Evolutionary conservation across 2,888 invertebrate species (phyloP).

Genomic region (Eupithecia insigniata): DNA sequence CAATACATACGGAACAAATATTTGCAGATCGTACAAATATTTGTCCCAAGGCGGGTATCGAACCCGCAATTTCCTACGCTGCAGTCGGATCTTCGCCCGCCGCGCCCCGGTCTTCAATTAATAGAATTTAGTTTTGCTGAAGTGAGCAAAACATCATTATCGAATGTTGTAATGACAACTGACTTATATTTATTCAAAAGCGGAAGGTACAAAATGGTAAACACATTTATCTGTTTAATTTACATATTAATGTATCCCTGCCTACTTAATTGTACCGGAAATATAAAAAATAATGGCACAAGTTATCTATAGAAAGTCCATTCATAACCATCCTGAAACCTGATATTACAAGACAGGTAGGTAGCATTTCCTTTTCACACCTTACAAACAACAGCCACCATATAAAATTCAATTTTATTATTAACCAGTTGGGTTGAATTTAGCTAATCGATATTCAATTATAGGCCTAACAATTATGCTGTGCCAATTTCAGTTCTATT

Average conservation of each 20-base stretch:
- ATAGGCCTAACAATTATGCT: not conserved
- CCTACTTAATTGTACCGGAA: conserved; percentile 1
- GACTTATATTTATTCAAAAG: too few species aligned
- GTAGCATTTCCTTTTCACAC: conserved; percentile 22
- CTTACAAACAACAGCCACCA: not conserved
- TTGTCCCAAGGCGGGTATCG: too few species aligned
- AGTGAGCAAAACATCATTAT: too few species aligned
- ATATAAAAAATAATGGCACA: conserved; percentile 14
- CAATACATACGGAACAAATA: too few species aligned
- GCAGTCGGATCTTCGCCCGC: too few species aligned
- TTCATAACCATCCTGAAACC: conserved; percentile 12
- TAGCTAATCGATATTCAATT: conserved; percentile 1
- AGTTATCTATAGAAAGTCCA: conserved; percentile 16
- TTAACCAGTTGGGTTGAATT: conserved; percentile 1
- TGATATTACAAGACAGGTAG: conserved; percentile 17
- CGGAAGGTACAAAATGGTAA: not conserved
- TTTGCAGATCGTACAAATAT: too few species aligned
- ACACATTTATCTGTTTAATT: not conserved
- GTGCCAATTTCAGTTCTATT: conserved; percentile 11
- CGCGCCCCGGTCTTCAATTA: too few species aligned
- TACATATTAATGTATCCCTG: not conserved
- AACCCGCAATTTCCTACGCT: too few species aligned
- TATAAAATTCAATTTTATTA: conserved; percentile 2
- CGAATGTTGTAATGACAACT: too few species aligned
- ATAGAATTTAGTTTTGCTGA: too few species aligned